These are phyloP conservation scores for Diaperis boleti DNA, from an alignment of 2,888 invertebrate species.

Conservation along the genomic window DNA sequence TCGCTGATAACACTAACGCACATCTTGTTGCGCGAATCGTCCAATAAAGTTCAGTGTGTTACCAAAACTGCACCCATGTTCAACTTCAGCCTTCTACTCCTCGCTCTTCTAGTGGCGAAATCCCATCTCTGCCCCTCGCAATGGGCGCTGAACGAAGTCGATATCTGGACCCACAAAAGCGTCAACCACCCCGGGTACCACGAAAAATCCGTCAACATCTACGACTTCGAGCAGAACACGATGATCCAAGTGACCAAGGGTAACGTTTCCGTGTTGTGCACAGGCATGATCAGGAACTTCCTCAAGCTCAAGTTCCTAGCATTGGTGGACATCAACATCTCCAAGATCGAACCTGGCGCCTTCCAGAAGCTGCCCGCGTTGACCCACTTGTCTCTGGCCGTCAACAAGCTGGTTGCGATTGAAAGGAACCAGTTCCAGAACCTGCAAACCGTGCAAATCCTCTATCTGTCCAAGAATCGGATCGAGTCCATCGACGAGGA, in stretches of 20 bases:
- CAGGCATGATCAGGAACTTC: constrained; percentile 56
- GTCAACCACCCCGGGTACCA: constrained; percentile 24
- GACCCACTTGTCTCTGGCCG: constrained; percentile 51
- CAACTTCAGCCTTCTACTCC: not conserved
- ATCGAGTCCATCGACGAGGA: constrained; percentile 50
- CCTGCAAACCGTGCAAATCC: constrained; percentile 45
- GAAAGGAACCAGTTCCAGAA: constrained; percentile 49
- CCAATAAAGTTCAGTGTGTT: constrained; percentile 23
- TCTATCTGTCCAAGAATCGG: constrained; percentile 54
- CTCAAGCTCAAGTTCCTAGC: constrained; percentile 47
- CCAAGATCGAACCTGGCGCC: constrained; percentile 49
- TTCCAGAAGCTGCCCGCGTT: constrained; percentile 54
- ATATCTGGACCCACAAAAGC: constrained; percentile 44
- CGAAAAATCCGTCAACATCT: constrained; percentile 39
- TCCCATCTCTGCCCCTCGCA: constrained; percentile 43
- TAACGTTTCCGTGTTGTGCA: constrained; percentile 54
- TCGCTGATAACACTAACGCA: constrained; percentile 28
- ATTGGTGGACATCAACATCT: constrained; percentile 52
- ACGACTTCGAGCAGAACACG: constrained; percentile 46
- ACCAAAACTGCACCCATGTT: constrained; percentile 7
- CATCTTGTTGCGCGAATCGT: constrained; percentile 15
- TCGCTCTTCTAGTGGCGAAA: not conserved
- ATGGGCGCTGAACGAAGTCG: constrained; percentile 49
- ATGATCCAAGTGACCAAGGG: constrained; percentile 51
- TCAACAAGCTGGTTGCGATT: constrained; percentile 51